Evolutionary conservation across 1,140 invertebrate genomes (phyloP), one percentile per base, ranked within the genome.

Genomic region (Elymnias hypermnestra): DNA sequence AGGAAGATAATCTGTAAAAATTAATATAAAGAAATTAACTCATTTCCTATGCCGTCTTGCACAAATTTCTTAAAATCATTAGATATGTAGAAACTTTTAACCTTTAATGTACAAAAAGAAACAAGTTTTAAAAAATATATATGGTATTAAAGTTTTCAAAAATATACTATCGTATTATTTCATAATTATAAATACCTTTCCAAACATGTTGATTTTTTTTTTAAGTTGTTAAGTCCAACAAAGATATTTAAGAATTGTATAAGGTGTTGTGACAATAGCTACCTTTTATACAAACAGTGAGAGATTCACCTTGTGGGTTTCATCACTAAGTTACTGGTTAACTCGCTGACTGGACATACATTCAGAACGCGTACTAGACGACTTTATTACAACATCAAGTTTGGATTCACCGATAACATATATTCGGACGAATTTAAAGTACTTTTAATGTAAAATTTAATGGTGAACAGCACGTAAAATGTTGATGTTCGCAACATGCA

Each of bases 221-320:
- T 33, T 7, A 14, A 57, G 38, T 53, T 48, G 72, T 67, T 57
- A 57, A 64, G 65, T 55, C 62, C 61, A 51, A 71, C 59, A 61
- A 71, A 55, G 60, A 66, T 60, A 51, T 57, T 46, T 46, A 44
- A 65, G 67, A 79, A 68, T 67, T 78, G 66, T 70, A 46, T 51
- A 53, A 47, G 36, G 47, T 63, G 68, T 57, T 63, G 52, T 52
- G 61, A 72, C 72, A 72, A 60, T 76, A 50, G 25, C 25, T 41
- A 74, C 68, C 78, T 83, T 85, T 78, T 85, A 85, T 85, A 85
- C 76, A 44, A 60, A 59, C 40, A 57, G 25, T 36, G 52, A 52
- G 68, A 72, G 81, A 85, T 73, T 85, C 78, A 83, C 82, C 78
- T 85, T 85, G 82, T 72, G 28, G n/a, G 63, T 84, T 83, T 83